These are phyloP conservation scores for Marasmarcha lunaedactyla DNA, from an alignment of 2,888 invertebrate genomes.

Conservation along the genomic window DNA sequence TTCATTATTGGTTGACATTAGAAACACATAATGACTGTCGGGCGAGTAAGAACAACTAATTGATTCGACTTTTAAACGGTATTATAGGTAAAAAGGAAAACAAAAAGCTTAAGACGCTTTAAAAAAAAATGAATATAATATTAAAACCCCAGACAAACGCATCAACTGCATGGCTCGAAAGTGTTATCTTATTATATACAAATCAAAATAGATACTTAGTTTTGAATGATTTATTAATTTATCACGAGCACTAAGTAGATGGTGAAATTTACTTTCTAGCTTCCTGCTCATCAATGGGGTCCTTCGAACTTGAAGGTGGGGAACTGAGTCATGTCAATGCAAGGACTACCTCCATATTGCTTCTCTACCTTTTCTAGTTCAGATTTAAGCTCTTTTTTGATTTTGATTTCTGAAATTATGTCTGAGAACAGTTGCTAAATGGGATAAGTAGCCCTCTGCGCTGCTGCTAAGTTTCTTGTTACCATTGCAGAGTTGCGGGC, in stretches of 20 bases:
- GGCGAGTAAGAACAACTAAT: no score
- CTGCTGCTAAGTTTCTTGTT: constrained; percentile 79
- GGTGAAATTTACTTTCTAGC: constrained; percentile 37
- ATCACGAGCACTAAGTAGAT: constrained; percentile 10
- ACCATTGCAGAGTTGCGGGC: constrained; percentile 60
- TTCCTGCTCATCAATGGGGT: constrained; percentile 70
- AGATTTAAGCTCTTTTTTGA: constrained; percentile 78
- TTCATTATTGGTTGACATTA: no score
- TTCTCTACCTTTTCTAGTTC: constrained; percentile 86
- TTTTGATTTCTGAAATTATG: constrained; percentile 90
- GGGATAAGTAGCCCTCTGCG: constrained; percentile 85
- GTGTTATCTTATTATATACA: constrained; percentile 8
- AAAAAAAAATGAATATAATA: no score
- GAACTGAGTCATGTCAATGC: constrained; percentile 90
- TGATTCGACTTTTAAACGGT: no score
- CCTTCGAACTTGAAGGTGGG: constrained; percentile 87
- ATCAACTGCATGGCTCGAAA: no score
- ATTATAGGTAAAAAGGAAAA: no score
- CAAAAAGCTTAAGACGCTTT: no score
- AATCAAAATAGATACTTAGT: constrained; percentile 1
- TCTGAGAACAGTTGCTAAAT: constrained; percentile 94
- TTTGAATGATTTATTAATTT: constrained; percentile 24
- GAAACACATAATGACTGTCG: no score
- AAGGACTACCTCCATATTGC: constrained; percentile 81
- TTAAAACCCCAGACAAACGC: no score